These are phyloP conservation scores for Pimpla rufipes DNA, from an alignment of 2,888 invertebrate species.

Conservation along the genomic window DNA sequence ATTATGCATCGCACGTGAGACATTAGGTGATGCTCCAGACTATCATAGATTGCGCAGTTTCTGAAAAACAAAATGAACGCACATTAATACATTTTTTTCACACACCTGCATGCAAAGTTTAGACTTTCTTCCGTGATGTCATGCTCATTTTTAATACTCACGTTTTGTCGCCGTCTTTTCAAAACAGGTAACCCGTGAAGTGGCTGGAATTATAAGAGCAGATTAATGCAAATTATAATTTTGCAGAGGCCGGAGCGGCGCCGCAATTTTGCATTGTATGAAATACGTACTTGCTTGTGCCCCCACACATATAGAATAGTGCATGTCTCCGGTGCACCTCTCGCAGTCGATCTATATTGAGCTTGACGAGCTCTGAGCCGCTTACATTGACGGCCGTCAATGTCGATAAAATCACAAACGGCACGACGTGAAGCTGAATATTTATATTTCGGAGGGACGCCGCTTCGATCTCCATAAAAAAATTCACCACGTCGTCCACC, in stretches of 20 bases:
- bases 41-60: no score
- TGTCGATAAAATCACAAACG: not conserved
- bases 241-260: not conserved
- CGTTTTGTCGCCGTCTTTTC: no score
- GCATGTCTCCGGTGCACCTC: not conserved
- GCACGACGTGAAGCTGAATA: not conserved
- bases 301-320: not conserved
- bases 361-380: not conserved
- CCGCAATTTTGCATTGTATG: conserved; percentile 9
- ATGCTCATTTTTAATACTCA: no score
- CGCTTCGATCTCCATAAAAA: no score
- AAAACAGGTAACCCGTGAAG: no score
- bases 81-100: conserved; percentile 1
- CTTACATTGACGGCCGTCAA: not conserved
- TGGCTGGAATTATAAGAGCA: conserved; percentile 3
- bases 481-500: no score
- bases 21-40: no score
- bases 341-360: not conserved
- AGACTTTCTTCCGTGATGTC: no score
- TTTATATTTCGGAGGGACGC: not conserved
- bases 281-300: not conserved
- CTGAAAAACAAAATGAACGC: no score
- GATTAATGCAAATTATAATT: conserved; percentile 6
- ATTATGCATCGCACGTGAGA: no score
- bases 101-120: not conserved